Percentiles rank a stretch among this genome's conserved stretches.
phyloP scores from a whole-genome alignment of 2,888 invertebrate species.

The Polymixis lichenea region DNA sequence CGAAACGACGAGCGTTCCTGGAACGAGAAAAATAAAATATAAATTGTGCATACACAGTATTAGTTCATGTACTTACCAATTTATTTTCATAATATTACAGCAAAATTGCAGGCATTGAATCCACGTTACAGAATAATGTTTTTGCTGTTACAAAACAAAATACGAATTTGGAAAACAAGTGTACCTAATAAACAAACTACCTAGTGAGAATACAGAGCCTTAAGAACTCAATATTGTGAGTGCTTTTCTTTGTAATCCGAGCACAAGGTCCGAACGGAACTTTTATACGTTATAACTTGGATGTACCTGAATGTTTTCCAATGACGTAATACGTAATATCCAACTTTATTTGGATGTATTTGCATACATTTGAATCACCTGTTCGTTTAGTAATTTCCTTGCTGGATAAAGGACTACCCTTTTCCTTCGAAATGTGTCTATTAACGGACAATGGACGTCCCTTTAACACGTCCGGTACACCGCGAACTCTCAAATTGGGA shows the following conservation, averaged over 20 bases:
- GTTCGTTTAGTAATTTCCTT: conserved; percentile 11
- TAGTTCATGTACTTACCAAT: conserved; percentile 12
- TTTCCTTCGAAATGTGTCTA: conserved; percentile 11
- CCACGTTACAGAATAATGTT: conserved; percentile 16
- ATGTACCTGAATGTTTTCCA: neutral
- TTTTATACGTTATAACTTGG: conserved; percentile 25
- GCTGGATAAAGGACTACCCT: conserved; percentile 10
- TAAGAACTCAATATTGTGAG: conserved; percentile 67
- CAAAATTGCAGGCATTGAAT: conserved; percentile 29
- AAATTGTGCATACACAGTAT: conserved; percentile 3
- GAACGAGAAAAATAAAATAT: neutral
- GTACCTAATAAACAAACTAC: conserved; percentile 21
- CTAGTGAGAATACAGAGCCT: conserved; percentile 12
- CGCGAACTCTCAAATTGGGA: neutral
- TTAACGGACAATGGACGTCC: conserved; percentile 24
- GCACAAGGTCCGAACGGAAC: conserved; percentile 14
- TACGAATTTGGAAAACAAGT: conserved; percentile 14
- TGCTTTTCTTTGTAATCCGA: conserved; percentile 71
- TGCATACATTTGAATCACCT: conserved; percentile 24
- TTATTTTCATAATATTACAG: conserved; percentile 33
- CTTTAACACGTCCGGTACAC: neutral
- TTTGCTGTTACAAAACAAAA: conserved; percentile 17
- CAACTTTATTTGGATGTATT: conserved; percentile 9
- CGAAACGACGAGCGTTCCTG: neutral
- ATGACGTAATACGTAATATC: conserved; percentile 12